phyloP scores from a whole-genome alignment of 2,113 vertebrate species.

The Platysternon megacephalum region DNA sequence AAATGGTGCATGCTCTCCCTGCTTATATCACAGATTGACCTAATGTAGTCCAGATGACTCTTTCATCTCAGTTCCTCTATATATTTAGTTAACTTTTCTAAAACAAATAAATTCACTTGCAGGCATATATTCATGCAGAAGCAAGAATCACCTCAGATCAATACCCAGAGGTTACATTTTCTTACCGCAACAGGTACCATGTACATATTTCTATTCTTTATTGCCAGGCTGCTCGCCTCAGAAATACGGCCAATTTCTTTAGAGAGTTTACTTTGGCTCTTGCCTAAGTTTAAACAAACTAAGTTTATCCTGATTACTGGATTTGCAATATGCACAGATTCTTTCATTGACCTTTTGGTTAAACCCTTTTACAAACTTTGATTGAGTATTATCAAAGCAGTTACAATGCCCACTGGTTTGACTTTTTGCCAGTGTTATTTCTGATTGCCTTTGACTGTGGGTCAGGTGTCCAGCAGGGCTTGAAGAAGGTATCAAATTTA shows the following conservation, averaged over 20 bases:
- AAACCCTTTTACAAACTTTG: constrained; percentile 48
- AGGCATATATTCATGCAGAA: constrained; percentile 51
- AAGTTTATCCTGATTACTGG: constrained; percentile 35
- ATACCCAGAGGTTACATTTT: constrained; percentile 52
- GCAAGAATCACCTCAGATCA: constrained; percentile 48
- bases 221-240: constrained; percentile 26
- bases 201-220: constrained; percentile 50
- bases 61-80: constrained; percentile 45
- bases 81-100: constrained; percentile 60
- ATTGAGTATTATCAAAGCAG: constrained; percentile 26
- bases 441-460: neutral
- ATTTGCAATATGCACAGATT: constrained; percentile 56
- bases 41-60: constrained; percentile 62
- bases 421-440: constrained; percentile 28
- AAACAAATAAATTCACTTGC: constrained; percentile 51
- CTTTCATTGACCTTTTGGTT: constrained; percentile 61
- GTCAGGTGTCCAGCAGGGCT: neutral
- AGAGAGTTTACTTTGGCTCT: constrained; percentile 55
- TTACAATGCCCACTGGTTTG: constrained; percentile 22
- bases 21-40: constrained; percentile 18
- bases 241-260: constrained; percentile 30
- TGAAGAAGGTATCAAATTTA: neutral
- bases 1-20: constrained; percentile 28
- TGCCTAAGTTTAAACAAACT: constrained; percentile 56
- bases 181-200: constrained; percentile 24